Conservation (phyloP, 2,113 vertebrate species). For the Tenebrosternarchus preto region DNA sequence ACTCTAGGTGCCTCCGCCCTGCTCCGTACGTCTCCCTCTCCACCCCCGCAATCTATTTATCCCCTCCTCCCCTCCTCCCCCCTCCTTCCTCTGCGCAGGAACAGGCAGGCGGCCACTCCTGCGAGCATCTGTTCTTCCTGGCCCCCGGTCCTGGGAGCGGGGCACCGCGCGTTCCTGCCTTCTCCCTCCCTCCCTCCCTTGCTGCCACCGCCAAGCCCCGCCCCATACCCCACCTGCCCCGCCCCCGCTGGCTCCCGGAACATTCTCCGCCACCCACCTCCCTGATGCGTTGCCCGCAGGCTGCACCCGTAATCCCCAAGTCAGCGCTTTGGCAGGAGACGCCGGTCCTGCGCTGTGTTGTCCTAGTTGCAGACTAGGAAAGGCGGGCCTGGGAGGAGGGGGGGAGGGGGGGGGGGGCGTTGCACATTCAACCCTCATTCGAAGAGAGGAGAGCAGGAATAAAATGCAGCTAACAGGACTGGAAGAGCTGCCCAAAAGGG, state of each 20-base stretch:
- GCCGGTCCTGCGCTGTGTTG: background rate
- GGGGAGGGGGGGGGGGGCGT: background rate
- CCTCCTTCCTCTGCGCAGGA: constrained; percentile 32
- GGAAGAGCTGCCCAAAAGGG: background rate
- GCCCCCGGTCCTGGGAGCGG: constrained; percentile 21
- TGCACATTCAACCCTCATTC: too few species aligned
- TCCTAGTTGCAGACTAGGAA: background rate
- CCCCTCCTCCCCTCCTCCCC: constrained; percentile 26
- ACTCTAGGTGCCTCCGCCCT: background rate
- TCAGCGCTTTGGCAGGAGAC: constrained; percentile 10
- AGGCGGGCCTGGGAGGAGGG: too few species aligned
- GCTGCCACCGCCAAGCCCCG: background rate
- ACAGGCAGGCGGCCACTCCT: constrained; percentile 39
- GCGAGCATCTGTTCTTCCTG: constrained; percentile 52
- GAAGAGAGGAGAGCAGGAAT: too few species aligned
- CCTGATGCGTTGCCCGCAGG: background rate
- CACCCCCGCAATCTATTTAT: constrained; percentile 24
- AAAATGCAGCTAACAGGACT: background rate
- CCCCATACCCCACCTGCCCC: too few species aligned
- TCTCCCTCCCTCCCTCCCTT: constrained; percentile 3
- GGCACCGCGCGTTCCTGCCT: background rate
- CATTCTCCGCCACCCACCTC: constrained; percentile 27
- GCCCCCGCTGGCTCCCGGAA: constrained; percentile 5
- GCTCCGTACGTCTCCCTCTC: constrained; percentile 20
- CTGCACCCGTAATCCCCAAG: constrained; percentile 6